Evolutionary conservation across 2,113 vertebrate species (phyloP), one percentile per base, ranked within the genome.

Genomic region (Lophochroa leadbeateri): DNA sequence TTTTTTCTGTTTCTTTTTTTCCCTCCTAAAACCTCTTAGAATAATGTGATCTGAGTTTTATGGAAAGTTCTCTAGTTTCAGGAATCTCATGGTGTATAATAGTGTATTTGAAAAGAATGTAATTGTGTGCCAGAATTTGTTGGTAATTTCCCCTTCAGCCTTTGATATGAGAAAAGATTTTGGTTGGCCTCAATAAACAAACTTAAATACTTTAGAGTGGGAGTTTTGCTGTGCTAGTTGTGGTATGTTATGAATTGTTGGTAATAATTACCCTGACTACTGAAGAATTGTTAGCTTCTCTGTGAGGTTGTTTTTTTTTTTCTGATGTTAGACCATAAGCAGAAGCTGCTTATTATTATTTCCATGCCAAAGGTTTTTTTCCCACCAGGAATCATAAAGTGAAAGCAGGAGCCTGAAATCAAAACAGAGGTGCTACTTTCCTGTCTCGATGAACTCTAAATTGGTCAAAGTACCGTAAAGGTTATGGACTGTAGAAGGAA

Each of bases 151-250:
- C 33, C 47, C 64, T 86, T 75, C 74, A 60, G 37, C 17, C 67
- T 94, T 88, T 91, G 72, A 93, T 94, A 87, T 49, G 70, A 91
- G 57, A 84, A 82, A 88, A 83, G 25, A 75, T 90, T 76, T 92
- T 86, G 95, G 29, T 58, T 88, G 55, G 39, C 82, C 47, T 96
- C 90, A 92, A 81, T 81, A 92, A 95, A 80, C n/a, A 93, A 83
- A 93, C 37, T 78, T 90, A 94, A 95, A 92, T 84, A 60, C 71
- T 90, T 86, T 69, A 43, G 80, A 88, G 77, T 93, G 77, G 81
- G 65, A 93, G 89, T 95, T 96, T 87, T 94, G 69, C 86, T 88
- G 64, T 95, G 76, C 79, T 90, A 55, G 35, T 64, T 93, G 72
- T 94, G 94, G 69, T 92, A 72, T 82, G 64, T 89, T 95, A 31